Evolutionary conservation across 2,113 vertebrate genomes (phyloP), one percentile per base, ranked within the genome.

Genomic region (Lates calcarifer): DNA sequence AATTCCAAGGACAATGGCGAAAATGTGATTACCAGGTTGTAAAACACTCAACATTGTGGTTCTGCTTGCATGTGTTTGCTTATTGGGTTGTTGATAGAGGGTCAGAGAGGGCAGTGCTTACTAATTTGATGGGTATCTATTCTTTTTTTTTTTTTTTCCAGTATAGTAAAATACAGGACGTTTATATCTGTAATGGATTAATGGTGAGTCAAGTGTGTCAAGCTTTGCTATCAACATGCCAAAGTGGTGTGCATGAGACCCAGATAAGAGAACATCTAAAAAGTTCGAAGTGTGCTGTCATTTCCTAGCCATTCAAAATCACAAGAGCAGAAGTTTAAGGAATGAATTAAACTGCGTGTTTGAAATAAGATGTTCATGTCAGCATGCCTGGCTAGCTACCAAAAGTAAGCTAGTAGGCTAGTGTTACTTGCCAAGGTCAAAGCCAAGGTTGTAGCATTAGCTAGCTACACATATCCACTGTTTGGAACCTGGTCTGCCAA

Each of bases 1-100:
- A 82, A 88, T 84, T 63, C 47, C 58, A 64, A 85, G 81, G 65
- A 84, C 86, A 66, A 77, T 39, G 24, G 45, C 43, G 33, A 18
- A 84, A 67, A 55, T 69, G 47, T 79, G 68, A 78, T 24, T 60
- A 47, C 69, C 56, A 56, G 62, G 79, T 82, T 82, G 74, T 85
- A 82, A 90, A 88, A 62, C 74, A 65, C 17, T 47, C 43, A 2
- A 41, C 57, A 4, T 18, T 43, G n/a, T 73, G 35, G 24, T 37
- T 65, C 66, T 43, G 28, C 47, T 63, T 35, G 29, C 41, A 41
- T 3, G 18, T 65, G 39, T 69, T 75, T 62, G 55, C 69, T 80
- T 55, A 26, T 76, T 18, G 4, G 58, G 29, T 47, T 70, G 70
- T 57, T 77, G 77, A 61, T 75, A 63, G 22, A 51, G 24, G 60